Base-by-base conservation (phyloP, 2,888 invertebrate genomes). In the Papilio elwesi region DNA sequence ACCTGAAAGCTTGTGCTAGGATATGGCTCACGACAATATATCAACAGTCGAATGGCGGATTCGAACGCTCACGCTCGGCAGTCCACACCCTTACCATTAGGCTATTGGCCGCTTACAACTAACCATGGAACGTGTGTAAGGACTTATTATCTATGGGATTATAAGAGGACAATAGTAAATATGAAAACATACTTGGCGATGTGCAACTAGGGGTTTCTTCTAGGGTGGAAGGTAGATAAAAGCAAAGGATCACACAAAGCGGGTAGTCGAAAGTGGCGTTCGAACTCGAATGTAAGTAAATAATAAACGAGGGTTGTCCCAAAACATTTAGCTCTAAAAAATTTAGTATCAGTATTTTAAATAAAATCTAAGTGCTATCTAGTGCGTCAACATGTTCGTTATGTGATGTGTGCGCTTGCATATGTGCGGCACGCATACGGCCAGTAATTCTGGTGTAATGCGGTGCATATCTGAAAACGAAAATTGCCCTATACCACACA, bases 391-490 rank as follows among this genome's bases (percentile, higher is more conserved):
- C 84, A 83, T 90, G 85, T 65, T 73, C 89, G 86, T 91, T 93
- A 93, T 88, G 93, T 93, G 93, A 93, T 92, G 93, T 93, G 93
- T 93, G 93, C 93, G 93, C 89, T 90, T 90, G 93, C 89, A 92
- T 93, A 93, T 91, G 93, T 93, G 93, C 93, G 93, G 91, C 93
- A 93, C 93, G 93, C 92, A 91, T 91, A 93, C 88, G 93, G 93
- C 93, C 93, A 93, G 93, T 93, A 93, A 90, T 91, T 93, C 93
- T 93, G 93, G 93, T 93, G 93, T 93, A 93, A 93, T 90, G 91
- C 91, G 89, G 93, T 91, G 93, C 93, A 93, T 90, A 93, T 93
- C 93, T 93, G 93, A 93, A 93, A 93, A 93, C 91, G 92, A 93
- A 93, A 93, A 93, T 89, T 91, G 90, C 92, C 93, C 93, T 93